These are phyloP conservation scores for Alethe diademata DNA, from an alignment of 2,113 vertebrate species.

Conservation along the genomic window DNA sequence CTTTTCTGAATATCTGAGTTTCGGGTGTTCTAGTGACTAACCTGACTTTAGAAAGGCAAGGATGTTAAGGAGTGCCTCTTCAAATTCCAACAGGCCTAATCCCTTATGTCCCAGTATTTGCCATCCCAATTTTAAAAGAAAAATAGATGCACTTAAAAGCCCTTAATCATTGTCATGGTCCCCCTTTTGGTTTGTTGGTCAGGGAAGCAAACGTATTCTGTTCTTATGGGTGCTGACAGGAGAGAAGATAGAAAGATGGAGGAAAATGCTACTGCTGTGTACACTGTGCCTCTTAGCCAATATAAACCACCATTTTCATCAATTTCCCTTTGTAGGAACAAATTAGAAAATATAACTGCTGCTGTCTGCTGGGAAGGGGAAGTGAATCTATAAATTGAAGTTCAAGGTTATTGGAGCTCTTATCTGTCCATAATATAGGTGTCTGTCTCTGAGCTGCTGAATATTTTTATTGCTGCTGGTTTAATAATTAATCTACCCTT, in stretches of 20 bases:
- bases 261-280: neutral
- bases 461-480: slow-evolving; percentile 18
- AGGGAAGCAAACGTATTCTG: neutral
- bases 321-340: neutral
- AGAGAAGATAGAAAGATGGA: neutral
- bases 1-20: neutral
- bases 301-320: neutral
- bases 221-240: neutral
- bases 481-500: slow-evolving; percentile 55
- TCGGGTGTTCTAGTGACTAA: neutral
- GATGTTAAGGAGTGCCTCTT: neutral
- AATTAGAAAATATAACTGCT: neutral
- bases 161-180: neutral
- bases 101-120: neutral
- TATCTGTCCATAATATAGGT: neutral
- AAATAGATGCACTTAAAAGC: neutral
- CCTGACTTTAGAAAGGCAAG: neutral
- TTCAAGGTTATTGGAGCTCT: neutral
- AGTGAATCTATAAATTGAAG: neutral
- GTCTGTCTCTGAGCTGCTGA: neutral
- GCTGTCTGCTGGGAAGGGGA: neutral
- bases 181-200: neutral
- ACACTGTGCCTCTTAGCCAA: neutral
- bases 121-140: neutral
- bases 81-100: neutral